These are phyloP conservation scores for Octomys mimax DNA, from an alignment of 2,797 vertebrate species.

Conservation along the genomic window DNA sequence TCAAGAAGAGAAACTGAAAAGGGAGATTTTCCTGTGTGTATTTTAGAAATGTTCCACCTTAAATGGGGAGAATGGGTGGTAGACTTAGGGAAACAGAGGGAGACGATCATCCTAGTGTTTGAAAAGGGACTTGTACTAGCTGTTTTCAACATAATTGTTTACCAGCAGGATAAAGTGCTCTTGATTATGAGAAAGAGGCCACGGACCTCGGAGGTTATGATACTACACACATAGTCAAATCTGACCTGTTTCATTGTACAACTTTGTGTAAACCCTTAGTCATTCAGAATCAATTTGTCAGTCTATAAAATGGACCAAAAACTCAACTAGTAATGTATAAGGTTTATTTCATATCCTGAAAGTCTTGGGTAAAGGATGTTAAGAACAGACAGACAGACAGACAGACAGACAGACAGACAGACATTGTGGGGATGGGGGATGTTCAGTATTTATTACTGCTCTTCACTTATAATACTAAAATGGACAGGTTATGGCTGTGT, in stretches of 20 bases:
- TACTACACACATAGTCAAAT: not conserved
- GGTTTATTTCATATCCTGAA: constrained; percentile 48
- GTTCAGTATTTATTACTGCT: constrained; percentile 57
- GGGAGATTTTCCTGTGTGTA: constrained; percentile 82
- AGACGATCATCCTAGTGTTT: constrained; percentile 59
- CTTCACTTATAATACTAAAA: constrained; percentile 65
- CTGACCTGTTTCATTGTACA: constrained; percentile 45
- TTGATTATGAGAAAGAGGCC: constrained; percentile 69
- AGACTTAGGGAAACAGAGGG: constrained; percentile 42
- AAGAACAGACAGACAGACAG: not conserved
- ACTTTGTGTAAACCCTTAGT: not conserved
- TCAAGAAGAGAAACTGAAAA: constrained; percentile 87
- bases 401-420: not conserved
- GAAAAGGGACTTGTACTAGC: constrained; percentile 55
- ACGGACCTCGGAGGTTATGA: constrained; percentile 41
- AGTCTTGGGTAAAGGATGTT: constrained; percentile 32
- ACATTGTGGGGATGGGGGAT: not conserved
- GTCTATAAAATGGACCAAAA: constrained; percentile 78
- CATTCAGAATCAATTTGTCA: constrained; percentile 62
- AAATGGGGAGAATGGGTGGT: constrained; percentile 70
- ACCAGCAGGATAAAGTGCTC: constrained; percentile 64
- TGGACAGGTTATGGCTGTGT: constrained; percentile 60
- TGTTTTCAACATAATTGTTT: constrained; percentile 81
- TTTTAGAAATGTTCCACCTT: constrained; percentile 81
- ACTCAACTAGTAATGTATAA: not conserved